Evolutionary conservation across 53 echinoderm and acorn worm species (phyloP).

Genomic region (Paracentrotus lividus): DNA sequence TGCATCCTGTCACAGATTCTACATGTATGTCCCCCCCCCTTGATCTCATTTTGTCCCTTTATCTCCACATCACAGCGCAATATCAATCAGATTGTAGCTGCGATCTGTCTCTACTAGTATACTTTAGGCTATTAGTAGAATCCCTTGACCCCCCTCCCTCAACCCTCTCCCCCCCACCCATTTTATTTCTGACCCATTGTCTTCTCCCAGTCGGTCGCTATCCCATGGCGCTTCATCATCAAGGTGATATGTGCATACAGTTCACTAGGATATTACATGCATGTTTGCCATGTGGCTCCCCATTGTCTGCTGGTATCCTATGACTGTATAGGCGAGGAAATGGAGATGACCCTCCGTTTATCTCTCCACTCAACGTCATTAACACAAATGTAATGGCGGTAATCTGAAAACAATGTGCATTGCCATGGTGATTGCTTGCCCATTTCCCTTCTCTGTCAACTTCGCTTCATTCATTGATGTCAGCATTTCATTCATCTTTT

Average conservation of each 20-base stretch:
- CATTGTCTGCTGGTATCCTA: constrained; percentile 53
- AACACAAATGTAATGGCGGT: constrained; percentile 33
- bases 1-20: constrained; percentile 7
- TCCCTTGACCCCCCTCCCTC: not conserved
- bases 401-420: constrained; percentile 36
- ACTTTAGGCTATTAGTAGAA: too few species aligned
- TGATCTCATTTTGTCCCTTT: too few species aligned
- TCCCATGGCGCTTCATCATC: not conserved
- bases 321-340: constrained; percentile 36
- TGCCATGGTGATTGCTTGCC: not conserved
- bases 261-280: too few species aligned
- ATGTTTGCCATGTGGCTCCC: constrained; percentile 58
- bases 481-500: constrained; percentile 27
- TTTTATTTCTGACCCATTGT: not conserved
- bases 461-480: not conserved
- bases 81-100: too few species aligned
- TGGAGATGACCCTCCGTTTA: constrained; percentile 49
- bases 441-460: not conserved
- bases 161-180: not conserved
- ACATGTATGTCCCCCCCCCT: not conserved
- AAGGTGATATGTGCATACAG: too few species aligned
- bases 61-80: not conserved
- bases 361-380: constrained; percentile 26
- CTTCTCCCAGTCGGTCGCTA: too few species aligned
- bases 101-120: too few species aligned